Conservation (phyloP, 2,797 vertebrate genomes). For the Poeciliopsis infans region DNA sequence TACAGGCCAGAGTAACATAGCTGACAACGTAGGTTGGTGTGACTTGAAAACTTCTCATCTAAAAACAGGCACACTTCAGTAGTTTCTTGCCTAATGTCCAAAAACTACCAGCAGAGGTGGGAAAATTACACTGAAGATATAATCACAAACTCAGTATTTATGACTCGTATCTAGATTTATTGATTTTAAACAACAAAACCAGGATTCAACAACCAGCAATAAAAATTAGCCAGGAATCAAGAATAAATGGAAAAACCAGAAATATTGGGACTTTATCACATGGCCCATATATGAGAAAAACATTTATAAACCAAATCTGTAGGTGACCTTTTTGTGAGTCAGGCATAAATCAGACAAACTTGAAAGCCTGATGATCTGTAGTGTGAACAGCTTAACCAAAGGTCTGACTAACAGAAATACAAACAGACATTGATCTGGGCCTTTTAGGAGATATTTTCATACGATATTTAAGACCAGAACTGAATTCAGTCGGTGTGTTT, state of each 20-base stretch:
- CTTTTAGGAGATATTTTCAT: neutral
- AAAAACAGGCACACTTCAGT: neutral
- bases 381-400: neutral
- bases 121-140: neutral
- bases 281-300: neutral
- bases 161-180: neutral
- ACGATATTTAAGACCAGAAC: neutral
- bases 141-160: neutral
- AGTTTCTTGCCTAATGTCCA: neutral
- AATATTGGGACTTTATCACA: neutral
- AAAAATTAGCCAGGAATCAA: neutral
- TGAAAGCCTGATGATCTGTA: neutral
- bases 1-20: neutral
- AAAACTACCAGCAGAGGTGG: neutral
- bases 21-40: neutral
- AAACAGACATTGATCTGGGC: neutral
- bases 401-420: neutral
- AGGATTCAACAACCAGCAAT: neutral
- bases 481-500: neutral
- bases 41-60: neutral
- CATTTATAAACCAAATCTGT: neutral
- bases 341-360: neutral
- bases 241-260: neutral
- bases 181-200: neutral
- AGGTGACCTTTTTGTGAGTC: neutral